These are phyloP conservation scores for Catalaphyllia jardinei DNA, from an alignment of 64 coral and sea anemone genomes.

Conservation along the genomic window DNA sequence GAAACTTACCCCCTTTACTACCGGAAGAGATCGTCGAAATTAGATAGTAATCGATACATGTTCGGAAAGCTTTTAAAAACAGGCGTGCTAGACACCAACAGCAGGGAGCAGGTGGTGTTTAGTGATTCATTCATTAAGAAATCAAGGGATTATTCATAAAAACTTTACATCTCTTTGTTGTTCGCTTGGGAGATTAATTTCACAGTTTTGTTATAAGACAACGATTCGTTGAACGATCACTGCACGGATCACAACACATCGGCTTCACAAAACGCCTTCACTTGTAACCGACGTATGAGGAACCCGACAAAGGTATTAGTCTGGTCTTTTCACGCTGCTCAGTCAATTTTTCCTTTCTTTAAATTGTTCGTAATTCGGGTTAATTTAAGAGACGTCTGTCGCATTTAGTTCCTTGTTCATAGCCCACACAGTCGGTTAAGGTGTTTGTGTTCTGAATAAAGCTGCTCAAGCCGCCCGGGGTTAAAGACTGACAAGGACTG, in stretches of 20 bases:
- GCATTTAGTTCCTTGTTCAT: no score
- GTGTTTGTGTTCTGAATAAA: not conserved
- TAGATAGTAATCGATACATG: not conserved
- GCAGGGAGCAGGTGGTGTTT: not conserved
- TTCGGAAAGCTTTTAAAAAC: not conserved
- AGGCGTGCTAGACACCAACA: not conserved
- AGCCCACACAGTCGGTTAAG: no score
- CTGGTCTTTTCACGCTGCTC: not conserved
- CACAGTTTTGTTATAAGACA: not conserved
- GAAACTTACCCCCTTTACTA: no score
- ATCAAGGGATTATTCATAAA: conserved; percentile 1
- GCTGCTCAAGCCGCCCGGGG: not conserved
- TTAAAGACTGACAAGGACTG: not conserved
- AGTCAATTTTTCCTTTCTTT: no score
- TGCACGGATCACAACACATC: not conserved
- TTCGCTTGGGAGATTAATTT: not conserved
- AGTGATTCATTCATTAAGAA: not conserved
- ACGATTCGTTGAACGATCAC: not conserved
- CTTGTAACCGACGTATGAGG: not conserved
- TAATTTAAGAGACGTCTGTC: no score
- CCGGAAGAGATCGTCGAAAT: not conserved
- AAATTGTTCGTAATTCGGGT: no score
- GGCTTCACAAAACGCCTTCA: not conserved
- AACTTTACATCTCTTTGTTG: not conserved
- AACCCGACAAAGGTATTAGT: not conserved